These are phyloP conservation scores for Gastracanthus pulcherrimus DNA, from an alignment of 2,888 invertebrate genomes.

Conservation along the genomic window DNA sequence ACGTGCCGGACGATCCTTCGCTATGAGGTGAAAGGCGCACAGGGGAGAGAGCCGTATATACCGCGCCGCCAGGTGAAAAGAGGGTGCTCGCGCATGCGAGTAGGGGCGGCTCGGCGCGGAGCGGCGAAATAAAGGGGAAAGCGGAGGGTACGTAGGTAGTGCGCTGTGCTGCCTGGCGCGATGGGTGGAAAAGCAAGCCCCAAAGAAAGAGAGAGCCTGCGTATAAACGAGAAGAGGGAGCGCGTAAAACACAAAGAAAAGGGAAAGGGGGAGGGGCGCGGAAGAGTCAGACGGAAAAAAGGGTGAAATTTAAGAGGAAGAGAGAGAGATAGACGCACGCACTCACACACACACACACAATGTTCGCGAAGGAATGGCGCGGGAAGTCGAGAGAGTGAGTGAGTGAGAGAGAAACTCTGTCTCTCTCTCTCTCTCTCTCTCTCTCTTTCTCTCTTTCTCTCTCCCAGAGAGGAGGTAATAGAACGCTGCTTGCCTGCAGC, in stretches of 20 bases:
- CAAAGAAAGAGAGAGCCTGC: not conserved
- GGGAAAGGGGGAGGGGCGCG: not conserved
- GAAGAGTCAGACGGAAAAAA: slow-evolving; percentile 23
- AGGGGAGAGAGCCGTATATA: not conserved
- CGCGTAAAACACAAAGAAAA: slow-evolving; percentile 4
- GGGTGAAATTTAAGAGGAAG: slow-evolving; percentile 43
- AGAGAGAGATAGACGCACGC: too few relatives aligned
- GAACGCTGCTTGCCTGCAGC: slow-evolving; percentile 7
- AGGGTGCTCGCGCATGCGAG: not conserved
- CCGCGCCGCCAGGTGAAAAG: slow-evolving; percentile 35
- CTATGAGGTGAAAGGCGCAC: not conserved
- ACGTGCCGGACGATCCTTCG: not conserved
- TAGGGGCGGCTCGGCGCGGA: not conserved
- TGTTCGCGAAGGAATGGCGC: not conserved
- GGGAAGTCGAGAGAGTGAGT: slow-evolving; percentile 23
- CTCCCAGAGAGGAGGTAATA: slow-evolving; percentile 48
- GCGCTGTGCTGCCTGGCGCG: not conserved
- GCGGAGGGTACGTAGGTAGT: not conserved
- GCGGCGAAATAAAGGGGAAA: not conserved
- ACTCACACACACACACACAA: not conserved
- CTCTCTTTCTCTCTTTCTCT: too few relatives aligned
- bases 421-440: too few relatives aligned
- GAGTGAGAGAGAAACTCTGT: slow-evolving; percentile 7
- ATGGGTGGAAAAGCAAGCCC: slow-evolving; percentile 9
- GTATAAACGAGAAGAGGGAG: not conserved